A percentile compares a stretch with the other conserved stretches of the same genome.
Evolutionary conservation across 30 jellyfish, hydroid and myxozoan species (phyloP).

Genomic region (Aurelia sp.): DNA sequence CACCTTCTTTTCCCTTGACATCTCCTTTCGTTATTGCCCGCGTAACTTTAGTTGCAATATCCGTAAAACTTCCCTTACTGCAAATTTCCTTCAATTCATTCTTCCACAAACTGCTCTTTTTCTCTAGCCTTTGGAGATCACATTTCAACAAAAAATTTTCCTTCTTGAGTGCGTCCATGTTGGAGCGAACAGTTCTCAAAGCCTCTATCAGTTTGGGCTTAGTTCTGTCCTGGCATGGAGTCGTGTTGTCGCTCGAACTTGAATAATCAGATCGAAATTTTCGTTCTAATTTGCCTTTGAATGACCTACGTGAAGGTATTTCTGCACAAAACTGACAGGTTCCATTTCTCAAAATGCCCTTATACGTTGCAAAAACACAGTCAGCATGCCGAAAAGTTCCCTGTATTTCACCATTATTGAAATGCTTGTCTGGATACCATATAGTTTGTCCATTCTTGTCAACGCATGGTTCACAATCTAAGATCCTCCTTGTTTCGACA

Average conservation of each 20-base stretch:
- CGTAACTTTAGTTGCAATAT: constrained; percentile 15
- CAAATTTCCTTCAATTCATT: constrained; percentile 23
- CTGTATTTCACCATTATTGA: background rate
- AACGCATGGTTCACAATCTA: constrained; percentile 6
- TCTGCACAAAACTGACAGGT: constrained; percentile 15
- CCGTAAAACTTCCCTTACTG: constrained; percentile 27
- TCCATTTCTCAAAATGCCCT: constrained; percentile 1
- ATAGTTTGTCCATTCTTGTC: background rate
- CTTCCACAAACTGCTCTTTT: background rate
- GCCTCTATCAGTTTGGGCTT: constrained; percentile 7
- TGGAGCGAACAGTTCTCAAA: background rate
- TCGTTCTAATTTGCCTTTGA: constrained; percentile 19
- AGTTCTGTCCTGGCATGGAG: constrained; percentile 14
- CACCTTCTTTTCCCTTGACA: constrained; percentile 30
- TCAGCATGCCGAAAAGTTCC: constrained; percentile 19
- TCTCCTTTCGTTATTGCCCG: background rate
- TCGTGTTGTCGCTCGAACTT: background rate
- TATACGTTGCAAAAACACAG: constrained; percentile 13
- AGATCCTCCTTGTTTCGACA: constrained; percentile 15
- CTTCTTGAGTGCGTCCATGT: constrained; percentile 2
- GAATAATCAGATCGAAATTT: constrained; percentile 18
- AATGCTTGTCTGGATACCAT: constrained; percentile 41
- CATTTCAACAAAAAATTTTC: constrained; percentile 12
- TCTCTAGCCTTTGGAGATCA: constrained; percentile 14
- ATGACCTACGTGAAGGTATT: constrained; percentile 6